Base-by-base conservation (phyloP, 2,888 invertebrate species). In the Lacanobia oleracea region DNA sequence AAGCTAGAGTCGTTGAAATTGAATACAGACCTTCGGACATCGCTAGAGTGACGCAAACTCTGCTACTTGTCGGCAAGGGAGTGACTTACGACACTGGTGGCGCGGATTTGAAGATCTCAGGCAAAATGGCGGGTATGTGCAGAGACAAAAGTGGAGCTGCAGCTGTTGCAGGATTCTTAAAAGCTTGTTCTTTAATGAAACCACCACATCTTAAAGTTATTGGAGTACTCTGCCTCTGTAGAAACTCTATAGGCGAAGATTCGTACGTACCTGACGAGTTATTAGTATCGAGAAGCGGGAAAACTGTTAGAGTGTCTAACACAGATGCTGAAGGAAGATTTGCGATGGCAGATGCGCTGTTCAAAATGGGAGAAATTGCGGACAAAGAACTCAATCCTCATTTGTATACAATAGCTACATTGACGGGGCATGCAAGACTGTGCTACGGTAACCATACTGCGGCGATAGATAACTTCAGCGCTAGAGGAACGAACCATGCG, bases 301-400 rank as follows among this genome's bases (percentile, higher is more conserved):
- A 97, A 54, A 96, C 98, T 37, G 97, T 99, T 0, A 96, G 99
- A 75, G 97, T 99, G 33, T 97, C 97, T 9, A 99, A 99, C 90
- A 99, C 99, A 1, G 99, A 99, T 90, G 98, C 99, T 0, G 99
- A 99, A 94, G 99, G 99, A 0, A 96, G 99, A 61, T 97, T 99
- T 96, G 98, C 98, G 0, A 98, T 99, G 98, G 98, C 98, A 2
- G 98, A 99, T 93, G 97, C 98, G 0, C 94, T 99, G 2, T 94
- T 89, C 57, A 93, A 94, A 68, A 81, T 93, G 45, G 88, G 92
- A 0, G 92, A 93, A 77, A 43, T 91, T 0, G 98, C 98, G 18
- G 87, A 96, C 2, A 96, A 96, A 66, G 97, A 98, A 67, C 93
- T 97, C 0, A 98, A 98, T 90, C 98, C 98, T 0, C 98, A 98